Evolutionary conservation across 2,113 vertebrate genomes (phyloP), one percentile per base, ranked within the genome.

Genomic region (Sminthopsis crassicaudata): DNA sequence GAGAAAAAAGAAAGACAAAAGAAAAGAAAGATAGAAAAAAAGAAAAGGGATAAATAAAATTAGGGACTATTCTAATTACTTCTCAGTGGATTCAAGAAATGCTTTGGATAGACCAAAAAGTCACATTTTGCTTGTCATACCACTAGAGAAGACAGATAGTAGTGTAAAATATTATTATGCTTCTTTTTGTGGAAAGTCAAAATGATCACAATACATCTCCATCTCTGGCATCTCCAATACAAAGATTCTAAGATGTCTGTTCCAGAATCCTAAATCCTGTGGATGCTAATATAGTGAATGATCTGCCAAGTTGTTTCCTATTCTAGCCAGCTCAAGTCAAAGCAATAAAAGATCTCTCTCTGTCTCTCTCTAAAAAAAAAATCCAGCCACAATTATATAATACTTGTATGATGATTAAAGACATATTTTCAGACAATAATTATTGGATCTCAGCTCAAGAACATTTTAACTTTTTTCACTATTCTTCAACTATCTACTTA

Each of bases 361-460:
- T 36, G 30, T 67, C 11, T 60, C 27, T 57, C 55, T 27, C 30
- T 4, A 30, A 60, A 53, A 14, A 48, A 89, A 25, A 12, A 48
- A 12, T 3, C 0, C 23, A 12, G 57, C 27, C 0, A 2, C 25
- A 0, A 24, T 91, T 46, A 53, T 19, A n/a, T 25, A n/a, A 30
- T 30, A 24, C 2, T 1, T 52, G 4, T 0, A 0, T 25, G 3
- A 23, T 0, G 14, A 3, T 1, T 2, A 3, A 36, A 23, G 10
- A 7, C 7, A 19, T 14, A 24, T 2, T 2, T 8, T 1, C 48
- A 19, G 48, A 25, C 8, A 7, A 3, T 24, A 0, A 8, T 51
- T 46, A 10, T 27, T 2, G 12, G 1, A 16, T 11, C 42, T 90
- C 26, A 23, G 0, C 46, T 3, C 24, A 0, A 48, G 0, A 19